Evolutionary conservation across 2,888 invertebrate genomes (phyloP).

Genomic region (Orchesella flavescens): DNA sequence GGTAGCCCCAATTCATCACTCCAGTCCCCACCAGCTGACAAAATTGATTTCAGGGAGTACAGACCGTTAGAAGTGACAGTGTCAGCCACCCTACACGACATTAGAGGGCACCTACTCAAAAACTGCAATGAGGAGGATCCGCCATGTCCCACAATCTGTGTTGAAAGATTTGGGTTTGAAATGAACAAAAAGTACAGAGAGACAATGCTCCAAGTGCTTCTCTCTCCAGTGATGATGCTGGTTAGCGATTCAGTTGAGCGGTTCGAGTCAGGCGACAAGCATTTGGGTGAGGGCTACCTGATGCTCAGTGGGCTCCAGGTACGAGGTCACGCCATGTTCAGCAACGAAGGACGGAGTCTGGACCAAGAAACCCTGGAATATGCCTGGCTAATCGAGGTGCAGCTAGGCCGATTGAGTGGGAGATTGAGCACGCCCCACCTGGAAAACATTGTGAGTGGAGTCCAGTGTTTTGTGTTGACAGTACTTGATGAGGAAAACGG

Average conservation of each 20-base stretch:
- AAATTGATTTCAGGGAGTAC: constrained; percentile 89
- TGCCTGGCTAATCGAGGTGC: constrained; percentile 96
- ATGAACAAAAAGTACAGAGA: constrained; percentile 95
- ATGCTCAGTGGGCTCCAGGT: constrained; percentile 90
- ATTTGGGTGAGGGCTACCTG: constrained; percentile 88
- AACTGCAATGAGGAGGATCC: constrained; percentile 93
- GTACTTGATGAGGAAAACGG: constrained; percentile 92
- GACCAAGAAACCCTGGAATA: constrained; percentile 98
- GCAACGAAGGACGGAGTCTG: constrained; percentile 89
- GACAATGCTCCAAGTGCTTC: constrained; percentile 90
- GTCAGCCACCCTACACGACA: constrained; percentile 94
- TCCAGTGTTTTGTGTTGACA: constrained; percentile 91
- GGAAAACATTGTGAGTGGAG: constrained; percentile 87
- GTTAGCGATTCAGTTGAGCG: constrained; percentile 82
- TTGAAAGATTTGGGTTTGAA: constrained; percentile 96
- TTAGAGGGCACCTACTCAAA: constrained; percentile 94
- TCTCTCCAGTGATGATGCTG: constrained; percentile 90
- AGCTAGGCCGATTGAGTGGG: constrained; percentile 93
- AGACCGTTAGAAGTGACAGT: constrained; percentile 93
- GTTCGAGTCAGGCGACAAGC: constrained; percentile 81
- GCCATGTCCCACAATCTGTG: constrained; percentile 89
- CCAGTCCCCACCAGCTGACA: constrained; percentile 47
- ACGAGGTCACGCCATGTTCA: constrained; percentile 97
- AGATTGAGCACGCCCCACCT: constrained; percentile 91
- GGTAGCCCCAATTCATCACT: constrained; percentile 32